Evolutionary conservation across 2,797 vertebrate species (phyloP), one percentile per base, ranked within the genome.

Genomic region (Gallinago nigripennis): DNA sequence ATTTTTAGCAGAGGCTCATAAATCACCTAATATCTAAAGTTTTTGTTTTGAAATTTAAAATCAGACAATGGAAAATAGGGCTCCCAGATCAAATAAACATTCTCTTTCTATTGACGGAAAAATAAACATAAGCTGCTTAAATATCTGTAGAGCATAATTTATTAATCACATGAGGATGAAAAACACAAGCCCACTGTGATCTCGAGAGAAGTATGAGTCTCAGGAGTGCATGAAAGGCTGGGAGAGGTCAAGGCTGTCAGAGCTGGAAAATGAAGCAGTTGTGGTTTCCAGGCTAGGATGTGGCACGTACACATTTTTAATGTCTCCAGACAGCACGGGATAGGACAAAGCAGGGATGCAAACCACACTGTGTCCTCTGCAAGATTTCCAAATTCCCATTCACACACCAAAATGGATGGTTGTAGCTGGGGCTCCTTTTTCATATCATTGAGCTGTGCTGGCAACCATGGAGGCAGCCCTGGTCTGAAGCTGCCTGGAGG

Each of bases 41-140:
- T 86, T 90, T 92, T 80, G 60, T 85, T 93, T 93, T 80, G 79
- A 92, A 87, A 61, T 89, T 96, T 65, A 61, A 92, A 87, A 82
- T 94, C 94, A 95, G 88, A 96, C 96, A 96, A 96, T 94, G 89
- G 90, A 97, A 95, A 92, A 95, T 51, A 65, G 76, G 64, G 39
- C 84, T 95, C 72, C 61, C n/a, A 88, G 88, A 65, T 88, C 86
- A 93, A 92, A 82, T 94, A 97, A 94, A 92, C 82, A 89, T 90
- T 95, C 89, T 79, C 84, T 85, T 86, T 92, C 82, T 73, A 82
- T 87, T 90, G 94, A 85, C 6, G 95, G 88, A 91, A 95, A 96
- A 96, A 93, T 82, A 96, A 95, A 80, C 84, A 85, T 1, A 20
- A 89, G 76, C 75, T 50, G 92, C 69, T 87, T 96, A 91, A 92